Percentiles rank a stretch among this genome's conserved stretches.
Conservation (phyloP, 2,797 vertebrate genomes). For the Onychomys arenicola region DNA sequence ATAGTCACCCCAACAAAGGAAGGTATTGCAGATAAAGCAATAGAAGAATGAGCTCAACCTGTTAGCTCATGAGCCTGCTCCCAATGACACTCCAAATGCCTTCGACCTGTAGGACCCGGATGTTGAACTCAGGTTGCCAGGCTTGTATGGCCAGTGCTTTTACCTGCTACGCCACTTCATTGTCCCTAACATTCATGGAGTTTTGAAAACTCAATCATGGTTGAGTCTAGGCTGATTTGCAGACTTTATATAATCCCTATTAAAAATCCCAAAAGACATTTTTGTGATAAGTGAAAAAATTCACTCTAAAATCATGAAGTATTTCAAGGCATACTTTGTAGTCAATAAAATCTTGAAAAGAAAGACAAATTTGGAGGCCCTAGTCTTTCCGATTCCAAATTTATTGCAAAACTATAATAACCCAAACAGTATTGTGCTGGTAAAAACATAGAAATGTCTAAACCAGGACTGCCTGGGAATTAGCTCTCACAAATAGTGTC, state of each 20-base stretch:
- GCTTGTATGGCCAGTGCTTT: neutral
- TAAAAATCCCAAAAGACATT: neutral
- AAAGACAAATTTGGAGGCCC: conserved; percentile 39
- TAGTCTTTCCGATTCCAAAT: conserved; percentile 47
- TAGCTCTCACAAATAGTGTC: neutral
- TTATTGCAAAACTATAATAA: conserved; percentile 19
- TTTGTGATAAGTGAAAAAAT: conserved; percentile 19
- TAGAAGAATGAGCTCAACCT: neutral
- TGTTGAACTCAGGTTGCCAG: neutral
- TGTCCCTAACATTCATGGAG: neutral
- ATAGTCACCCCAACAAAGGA: neutral
- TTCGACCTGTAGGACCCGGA: neutral
- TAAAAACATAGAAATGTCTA: conserved; percentile 1
- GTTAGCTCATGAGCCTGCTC: neutral
- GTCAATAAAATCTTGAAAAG: conserved; percentile 35
- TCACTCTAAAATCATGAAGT: conserved; percentile 6
- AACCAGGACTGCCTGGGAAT: neutral
- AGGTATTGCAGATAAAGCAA: neutral
- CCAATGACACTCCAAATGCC: too few species aligned
- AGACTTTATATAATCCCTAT: neutral
- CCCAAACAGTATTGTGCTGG: neutral
- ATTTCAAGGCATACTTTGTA: neutral
- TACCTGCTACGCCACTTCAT: neutral
- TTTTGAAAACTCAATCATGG: neutral
- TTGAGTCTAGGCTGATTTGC: neutral